A percentile compares a stretch with the other conserved stretches of the same genome.
phyloP scores from a whole-genome alignment of 2,797 vertebrate genomes.

The Acanthurus tractus region DNA sequence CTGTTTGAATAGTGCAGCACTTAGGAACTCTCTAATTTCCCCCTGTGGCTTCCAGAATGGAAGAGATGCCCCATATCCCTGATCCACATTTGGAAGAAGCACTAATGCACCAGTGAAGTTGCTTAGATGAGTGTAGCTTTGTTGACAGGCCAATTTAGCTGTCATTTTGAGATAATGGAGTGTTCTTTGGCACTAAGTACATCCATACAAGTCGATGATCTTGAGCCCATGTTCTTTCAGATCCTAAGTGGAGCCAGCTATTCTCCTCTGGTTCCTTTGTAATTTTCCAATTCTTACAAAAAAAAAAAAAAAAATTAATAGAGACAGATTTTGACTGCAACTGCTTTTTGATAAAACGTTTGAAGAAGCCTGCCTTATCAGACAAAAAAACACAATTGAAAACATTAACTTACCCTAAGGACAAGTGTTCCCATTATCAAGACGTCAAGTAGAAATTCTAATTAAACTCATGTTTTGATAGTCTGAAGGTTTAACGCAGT shows the following conservation, averaged over 20 bases:
- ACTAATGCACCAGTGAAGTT: constrained; percentile 64
- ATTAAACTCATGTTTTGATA: constrained; percentile 33
- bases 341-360: background rate
- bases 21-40: constrained; percentile 65
- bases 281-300: background rate
- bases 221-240: constrained; percentile 21
- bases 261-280: constrained; percentile 20
- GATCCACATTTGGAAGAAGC: constrained; percentile 62
- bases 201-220: constrained; percentile 42
- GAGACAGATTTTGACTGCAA: background rate
- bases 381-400: constrained; percentile 6
- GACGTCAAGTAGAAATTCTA: constrained; percentile 14
- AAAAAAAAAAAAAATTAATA: background rate
- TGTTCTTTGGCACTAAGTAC: constrained; percentile 56
- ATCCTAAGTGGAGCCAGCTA: constrained; percentile 8
- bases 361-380: constrained; percentile 12
- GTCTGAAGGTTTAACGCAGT: background rate
- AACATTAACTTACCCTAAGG: constrained; percentile 19
- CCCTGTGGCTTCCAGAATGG: constrained; percentile 63
- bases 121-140: constrained; percentile 67
- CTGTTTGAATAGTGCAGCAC: constrained; percentile 61
- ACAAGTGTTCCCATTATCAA: constrained; percentile 15
- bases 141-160: constrained; percentile 75
- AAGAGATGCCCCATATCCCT: constrained; percentile 57
- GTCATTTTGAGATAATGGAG: constrained; percentile 72